phyloP scores from a whole-genome alignment of 2,888 invertebrate species.

The Pyrrhosoma nymphula region DNA sequence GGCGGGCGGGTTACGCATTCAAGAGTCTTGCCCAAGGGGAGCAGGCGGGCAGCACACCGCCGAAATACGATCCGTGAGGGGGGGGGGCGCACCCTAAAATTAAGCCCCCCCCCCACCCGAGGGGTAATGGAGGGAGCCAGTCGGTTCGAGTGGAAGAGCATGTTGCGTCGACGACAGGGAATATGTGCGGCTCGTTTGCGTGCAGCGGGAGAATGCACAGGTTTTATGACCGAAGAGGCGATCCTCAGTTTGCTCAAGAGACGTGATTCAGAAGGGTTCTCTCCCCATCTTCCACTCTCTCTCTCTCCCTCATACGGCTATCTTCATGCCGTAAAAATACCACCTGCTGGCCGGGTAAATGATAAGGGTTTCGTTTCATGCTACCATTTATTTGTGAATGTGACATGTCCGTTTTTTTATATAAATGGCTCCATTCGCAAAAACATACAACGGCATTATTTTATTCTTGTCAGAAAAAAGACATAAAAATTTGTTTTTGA shows the following conservation, averaged over 20 bases:
- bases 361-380: no score
- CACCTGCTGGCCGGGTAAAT: not conserved
- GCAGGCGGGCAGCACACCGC: not conserved
- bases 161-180: not conserved
- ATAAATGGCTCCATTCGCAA: no score
- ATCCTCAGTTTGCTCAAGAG: not conserved
- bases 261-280: not conserved
- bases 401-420: no score
- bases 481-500: no score
- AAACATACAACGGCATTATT: no score
- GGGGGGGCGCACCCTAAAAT: not conserved
- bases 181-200: not conserved
- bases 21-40: not conserved
- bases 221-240: not conserved
- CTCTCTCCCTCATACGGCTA: no score
- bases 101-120: not conserved
- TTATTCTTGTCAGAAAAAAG: no score
- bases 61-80: not conserved
- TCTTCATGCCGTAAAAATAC: not conserved
- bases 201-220: not conserved
- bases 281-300: no score
- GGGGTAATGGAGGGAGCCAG: not conserved
- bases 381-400: no score
- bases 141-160: no score
- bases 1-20: conserved; percentile 18